Evolutionary conservation across 1,140 invertebrate species (phyloP).

Genomic region (Aphelenchoides fujianensis): DNA sequence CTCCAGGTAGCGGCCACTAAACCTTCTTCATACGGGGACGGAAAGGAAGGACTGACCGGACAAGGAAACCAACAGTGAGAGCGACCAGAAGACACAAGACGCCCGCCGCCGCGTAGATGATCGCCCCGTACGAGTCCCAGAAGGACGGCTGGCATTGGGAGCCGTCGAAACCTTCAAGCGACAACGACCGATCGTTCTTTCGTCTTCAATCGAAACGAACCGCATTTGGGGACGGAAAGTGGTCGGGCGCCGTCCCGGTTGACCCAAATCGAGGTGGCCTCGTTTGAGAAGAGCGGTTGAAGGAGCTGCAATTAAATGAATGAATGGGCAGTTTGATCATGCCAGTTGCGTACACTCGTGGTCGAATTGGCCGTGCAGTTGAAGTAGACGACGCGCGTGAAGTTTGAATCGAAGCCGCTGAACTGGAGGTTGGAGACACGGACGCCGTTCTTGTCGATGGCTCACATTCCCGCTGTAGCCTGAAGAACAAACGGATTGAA

Average conservation of each 20-base stretch:
- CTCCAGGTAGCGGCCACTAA: conserved; percentile 18
- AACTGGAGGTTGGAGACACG: conserved; percentile 73
- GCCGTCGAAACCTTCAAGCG: conserved; percentile 26
- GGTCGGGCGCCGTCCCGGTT: conserved; percentile 5
- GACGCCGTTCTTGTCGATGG: conserved; percentile 79
- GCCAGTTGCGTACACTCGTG: conserved; percentile 12
- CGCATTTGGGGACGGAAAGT: conserved; percentile 27
- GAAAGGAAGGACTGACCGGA: conserved; percentile 22
- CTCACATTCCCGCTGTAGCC: conserved; percentile 70
- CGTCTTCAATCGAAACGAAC: too few species aligned
- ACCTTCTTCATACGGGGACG: neutral
- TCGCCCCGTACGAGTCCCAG: conserved; percentile 16
- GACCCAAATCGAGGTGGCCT: conserved; percentile 16
- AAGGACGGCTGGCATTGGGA: conserved; percentile 17
- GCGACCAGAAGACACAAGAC: neutral
- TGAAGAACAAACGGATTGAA: conserved; percentile 11
- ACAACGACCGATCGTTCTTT: too few species aligned
- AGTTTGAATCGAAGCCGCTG: conserved; percentile 10
- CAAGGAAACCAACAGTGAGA: conserved; percentile 15
- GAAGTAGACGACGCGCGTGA: conserved; percentile 21
- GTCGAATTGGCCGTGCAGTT: conserved; percentile 18
- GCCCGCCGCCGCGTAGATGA: conserved; percentile 21
- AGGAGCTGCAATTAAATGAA: conserved; percentile 19
- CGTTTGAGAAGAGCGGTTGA: conserved; percentile 7
- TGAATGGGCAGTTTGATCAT: too few species aligned